Conservation (phyloP, 2,888 invertebrate species). For the Clunio marinus region DNA sequence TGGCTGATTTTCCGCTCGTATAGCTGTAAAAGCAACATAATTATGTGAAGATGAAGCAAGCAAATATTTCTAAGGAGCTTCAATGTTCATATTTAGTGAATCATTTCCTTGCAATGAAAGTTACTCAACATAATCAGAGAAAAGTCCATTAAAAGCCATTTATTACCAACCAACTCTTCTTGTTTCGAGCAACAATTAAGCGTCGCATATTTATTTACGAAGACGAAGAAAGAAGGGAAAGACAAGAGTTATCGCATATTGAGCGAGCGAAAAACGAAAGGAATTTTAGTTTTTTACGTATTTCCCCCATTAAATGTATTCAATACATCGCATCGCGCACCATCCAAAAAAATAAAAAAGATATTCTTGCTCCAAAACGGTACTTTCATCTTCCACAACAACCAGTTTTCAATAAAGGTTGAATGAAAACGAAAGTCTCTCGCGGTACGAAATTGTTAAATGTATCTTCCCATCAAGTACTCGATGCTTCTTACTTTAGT, state of each 20-base stretch:
- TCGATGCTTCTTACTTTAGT: conserved; percentile 14
- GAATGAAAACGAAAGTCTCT: conserved; percentile 39
- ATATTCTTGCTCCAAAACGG: conserved; percentile 34
- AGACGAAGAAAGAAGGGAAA: conserved; percentile 8
- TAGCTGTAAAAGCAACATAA: neutral
- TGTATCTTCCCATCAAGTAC: neutral
- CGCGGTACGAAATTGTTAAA: neutral
- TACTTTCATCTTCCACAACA: conserved; percentile 38
- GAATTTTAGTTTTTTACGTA: conserved; percentile 30
- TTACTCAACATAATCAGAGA: conserved; percentile 12
- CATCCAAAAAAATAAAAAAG: conserved; percentile 27
- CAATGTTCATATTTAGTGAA: neutral
- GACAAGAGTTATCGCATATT: conserved; percentile 10
- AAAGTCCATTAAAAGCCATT: conserved; percentile 4
- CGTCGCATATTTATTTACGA: neutral
- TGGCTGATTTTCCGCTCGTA: no score
- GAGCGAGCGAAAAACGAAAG: conserved; percentile 32
- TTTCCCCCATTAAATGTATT: conserved; percentile 21
- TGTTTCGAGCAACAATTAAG: neutral
- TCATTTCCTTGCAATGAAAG: conserved; percentile 3
- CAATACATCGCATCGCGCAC: neutral
- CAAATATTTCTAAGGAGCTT: neutral
- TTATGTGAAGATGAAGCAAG: neutral
- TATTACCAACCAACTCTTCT: neutral
- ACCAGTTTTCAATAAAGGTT: conserved; percentile 37